These are phyloP conservation scores for Notarius lentiginosus DNA, from an alignment of 2,113 vertebrate species.

Conservation along the genomic window DNA sequence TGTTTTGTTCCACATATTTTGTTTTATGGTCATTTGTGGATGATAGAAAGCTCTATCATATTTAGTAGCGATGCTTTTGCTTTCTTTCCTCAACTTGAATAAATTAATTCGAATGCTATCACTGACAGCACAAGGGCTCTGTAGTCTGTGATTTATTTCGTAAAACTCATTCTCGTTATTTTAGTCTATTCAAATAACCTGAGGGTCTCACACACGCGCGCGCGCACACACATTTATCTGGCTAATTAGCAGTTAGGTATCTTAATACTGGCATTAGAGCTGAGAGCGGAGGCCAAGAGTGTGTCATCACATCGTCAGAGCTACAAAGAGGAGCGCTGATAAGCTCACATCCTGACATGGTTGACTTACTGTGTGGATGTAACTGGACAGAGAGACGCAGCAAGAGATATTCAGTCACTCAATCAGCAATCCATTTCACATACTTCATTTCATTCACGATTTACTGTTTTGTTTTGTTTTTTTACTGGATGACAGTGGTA, in stretches of 20 bases:
- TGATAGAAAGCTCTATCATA: neutral
- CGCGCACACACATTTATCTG: slow-evolving; percentile 18
- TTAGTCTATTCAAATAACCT: neutral
- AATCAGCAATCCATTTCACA: neutral
- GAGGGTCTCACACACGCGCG: neutral
- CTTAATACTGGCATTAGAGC: slow-evolving; percentile 25
- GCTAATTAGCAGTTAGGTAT: slow-evolving; percentile 54
- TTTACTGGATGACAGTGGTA: neutral
- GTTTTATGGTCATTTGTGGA: neutral
- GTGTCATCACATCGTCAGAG: slow-evolving; percentile 37
- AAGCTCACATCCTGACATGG: neutral
- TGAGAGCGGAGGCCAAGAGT: slow-evolving; percentile 39
- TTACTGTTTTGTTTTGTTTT: too few species aligned
- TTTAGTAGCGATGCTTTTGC: neutral
- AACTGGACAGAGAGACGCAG: neutral
- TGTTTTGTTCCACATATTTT: neutral
- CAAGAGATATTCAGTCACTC: neutral
- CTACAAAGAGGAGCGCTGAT: neutral
- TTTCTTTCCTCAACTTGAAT: neutral
- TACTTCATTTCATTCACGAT: neutral
- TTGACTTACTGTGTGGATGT: slow-evolving; percentile 5
- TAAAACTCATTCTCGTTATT: neutral
- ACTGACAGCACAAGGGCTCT: neutral
- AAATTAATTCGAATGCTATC: neutral
- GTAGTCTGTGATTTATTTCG: neutral